A percentile compares a stretch with the other conserved stretches of the same genome.
phyloP scores from a whole-genome alignment of 2,113 vertebrate genomes.

The Burhinus bistriatus region DNA sequence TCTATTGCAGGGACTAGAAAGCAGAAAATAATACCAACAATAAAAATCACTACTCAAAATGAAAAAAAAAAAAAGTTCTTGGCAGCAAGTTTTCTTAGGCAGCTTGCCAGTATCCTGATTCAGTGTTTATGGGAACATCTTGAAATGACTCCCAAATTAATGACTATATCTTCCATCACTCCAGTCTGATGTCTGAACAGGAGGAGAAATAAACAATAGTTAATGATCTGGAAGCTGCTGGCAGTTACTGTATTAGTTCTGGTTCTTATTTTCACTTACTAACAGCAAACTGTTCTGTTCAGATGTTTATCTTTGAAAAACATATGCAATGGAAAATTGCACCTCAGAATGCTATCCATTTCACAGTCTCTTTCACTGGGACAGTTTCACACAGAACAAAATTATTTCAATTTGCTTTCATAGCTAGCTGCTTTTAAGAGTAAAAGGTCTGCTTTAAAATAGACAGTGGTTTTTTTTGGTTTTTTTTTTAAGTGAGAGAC shows the following conservation, averaged over 20 bases:
- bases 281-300: constrained; percentile 39
- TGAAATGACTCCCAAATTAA: constrained; percentile 70
- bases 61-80: neutral
- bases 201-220: constrained; percentile 71
- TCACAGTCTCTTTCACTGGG: neutral
- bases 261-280: constrained; percentile 60
- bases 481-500: neutral
- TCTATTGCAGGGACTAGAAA: constrained; percentile 56
- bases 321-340: constrained; percentile 43
- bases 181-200: constrained; percentile 63
- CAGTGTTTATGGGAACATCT: constrained; percentile 83
- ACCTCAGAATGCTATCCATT: constrained; percentile 19
- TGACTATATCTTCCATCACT: constrained; percentile 65
- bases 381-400: neutral
- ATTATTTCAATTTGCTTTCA: constrained; percentile 7
- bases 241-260: constrained; percentile 57
- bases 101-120: constrained; percentile 71
- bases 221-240: constrained; percentile 70
- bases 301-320: constrained; percentile 61
- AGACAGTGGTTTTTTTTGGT: neutral
- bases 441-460: neutral
- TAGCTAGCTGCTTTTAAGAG: neutral
- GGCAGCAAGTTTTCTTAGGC: constrained; percentile 46
- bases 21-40: constrained; percentile 69
- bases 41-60: constrained; percentile 28